phyloP scores from a whole-genome alignment of 2,888 invertebrate species.

The Coenonympha arcania region DNA sequence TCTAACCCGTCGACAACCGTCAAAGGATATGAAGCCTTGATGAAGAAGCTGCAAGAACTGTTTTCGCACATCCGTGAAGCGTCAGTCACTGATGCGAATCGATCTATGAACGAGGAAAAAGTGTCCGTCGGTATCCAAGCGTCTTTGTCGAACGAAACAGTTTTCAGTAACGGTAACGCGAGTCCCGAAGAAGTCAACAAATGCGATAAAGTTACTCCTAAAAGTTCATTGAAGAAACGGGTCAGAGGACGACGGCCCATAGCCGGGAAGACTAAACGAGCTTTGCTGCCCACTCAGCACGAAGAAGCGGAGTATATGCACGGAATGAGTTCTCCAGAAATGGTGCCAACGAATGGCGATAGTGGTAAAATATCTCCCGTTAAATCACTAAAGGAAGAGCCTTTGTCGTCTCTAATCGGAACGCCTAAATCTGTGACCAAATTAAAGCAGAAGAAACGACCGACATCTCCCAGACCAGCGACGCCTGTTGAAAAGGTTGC shows the following conservation, averaged over 20 bases:
- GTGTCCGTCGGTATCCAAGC: conserved; percentile 61
- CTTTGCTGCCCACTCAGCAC: conserved; percentile 57
- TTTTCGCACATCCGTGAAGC: conserved; percentile 56
- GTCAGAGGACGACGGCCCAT: conserved; percentile 63
- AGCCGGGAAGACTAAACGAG: conserved; percentile 61
- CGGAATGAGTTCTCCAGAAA: conserved; percentile 68
- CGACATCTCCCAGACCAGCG: conserved; percentile 60
- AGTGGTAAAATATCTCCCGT: conserved; percentile 47
- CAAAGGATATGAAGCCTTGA: conserved; percentile 60
- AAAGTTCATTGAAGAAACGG: conserved; percentile 67
- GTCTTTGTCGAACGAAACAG: conserved; percentile 44
- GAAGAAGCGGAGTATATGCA: conserved; percentile 65
- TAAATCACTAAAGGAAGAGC: conserved; percentile 59
- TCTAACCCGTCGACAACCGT: conserved; percentile 55
- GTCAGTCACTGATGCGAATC: conserved; percentile 47
- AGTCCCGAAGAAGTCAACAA: conserved; percentile 61
- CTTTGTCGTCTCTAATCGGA: conserved; percentile 45
- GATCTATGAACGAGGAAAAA: conserved; percentile 55
- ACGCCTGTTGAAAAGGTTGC: conserved; percentile 59
- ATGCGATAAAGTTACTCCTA: conserved; percentile 67
- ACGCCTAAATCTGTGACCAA: conserved; percentile 65
- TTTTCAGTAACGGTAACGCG: conserved; percentile 57
- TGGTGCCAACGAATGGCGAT: conserved; percentile 60
- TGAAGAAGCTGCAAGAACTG: conserved; percentile 64
- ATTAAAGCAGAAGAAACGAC: conserved; percentile 58